Conservation (phyloP, 2,888 invertebrate species). For the Camponotus fellah region DNA sequence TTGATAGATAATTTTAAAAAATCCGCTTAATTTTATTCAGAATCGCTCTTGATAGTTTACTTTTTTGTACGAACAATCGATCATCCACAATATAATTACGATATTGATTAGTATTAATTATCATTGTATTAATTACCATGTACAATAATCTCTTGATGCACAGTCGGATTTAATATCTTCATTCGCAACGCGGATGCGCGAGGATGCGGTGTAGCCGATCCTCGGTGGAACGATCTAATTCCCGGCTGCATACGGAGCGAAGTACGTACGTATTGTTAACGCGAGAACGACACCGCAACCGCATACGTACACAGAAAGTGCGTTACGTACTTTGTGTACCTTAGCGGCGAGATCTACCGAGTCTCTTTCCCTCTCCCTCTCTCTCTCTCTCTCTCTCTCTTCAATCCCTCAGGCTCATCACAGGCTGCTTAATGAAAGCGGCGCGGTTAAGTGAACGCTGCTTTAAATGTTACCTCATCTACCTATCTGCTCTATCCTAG, state of each 20-base stretch:
- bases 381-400: background rate
- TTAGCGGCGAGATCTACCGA: conserved; percentile 23
- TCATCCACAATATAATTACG: background rate
- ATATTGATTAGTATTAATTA: conserved; percentile 41
- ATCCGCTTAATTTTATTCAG: background rate
- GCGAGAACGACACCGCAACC: conserved; percentile 44
- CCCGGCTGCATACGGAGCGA: conserved; percentile 48
- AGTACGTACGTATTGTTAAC: conserved; percentile 59
- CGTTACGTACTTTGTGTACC: conserved; percentile 49
- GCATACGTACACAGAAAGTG: conserved; percentile 52
- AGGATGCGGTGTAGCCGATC: conserved; percentile 14
- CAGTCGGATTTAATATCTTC: conserved; percentile 60
- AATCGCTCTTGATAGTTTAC: background rate
- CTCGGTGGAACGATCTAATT: conserved; percentile 55
- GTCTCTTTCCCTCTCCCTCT: background rate
- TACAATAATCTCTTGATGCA: conserved; percentile 34
- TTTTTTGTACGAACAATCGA: background rate
- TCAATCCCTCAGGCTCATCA: conserved; percentile 40
- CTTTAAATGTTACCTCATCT: conserved; percentile 50
- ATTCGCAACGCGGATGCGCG: conserved; percentile 12
- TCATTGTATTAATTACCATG: background rate
- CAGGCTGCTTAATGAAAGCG: conserved; percentile 63
- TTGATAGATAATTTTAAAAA: background rate
- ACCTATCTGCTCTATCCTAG: background rate
- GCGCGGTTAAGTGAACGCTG: conserved; percentile 57